Evolutionary conservation across 2,113 vertebrate species (phyloP), one percentile per base, ranked within the genome.

Genomic region (Dryoscopus gambensis): DNA sequence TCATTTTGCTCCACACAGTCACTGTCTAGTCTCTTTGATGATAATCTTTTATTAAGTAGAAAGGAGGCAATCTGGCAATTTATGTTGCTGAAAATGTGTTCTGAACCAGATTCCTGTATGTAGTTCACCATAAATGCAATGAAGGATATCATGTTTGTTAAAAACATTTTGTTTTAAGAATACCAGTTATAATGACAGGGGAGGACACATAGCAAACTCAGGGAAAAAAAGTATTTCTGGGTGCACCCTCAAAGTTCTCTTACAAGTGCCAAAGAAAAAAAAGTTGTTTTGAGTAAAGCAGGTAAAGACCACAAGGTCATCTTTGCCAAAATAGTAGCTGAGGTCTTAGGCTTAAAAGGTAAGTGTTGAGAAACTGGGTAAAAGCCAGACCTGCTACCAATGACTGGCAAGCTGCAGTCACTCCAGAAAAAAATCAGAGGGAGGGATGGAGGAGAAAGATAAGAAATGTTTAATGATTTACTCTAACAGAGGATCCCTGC

Each of bases 401-500:
- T 50, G 30, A 77, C 7, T 39, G 63, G 47, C n/a, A 88, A 80
- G 60, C 24, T 84, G 30, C 28, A 77, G 39, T 52, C 77, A 75
- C 24, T 84, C 65, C 62, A 87, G 33, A 59, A 84, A 87, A 89
- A 60, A 76, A 42, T 28, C 50, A 67, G 57, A 27, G 16, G 5
- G 46, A 59, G 25, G 30, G 52, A 59, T 1, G 9, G n/a, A 74
- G 24, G n/a, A 77, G 7, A 52, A 85, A 63, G 85, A 59, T 75
- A 93, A 96, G 30, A 84, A 63, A 60, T 20, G 46, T 59, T 85
- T 90, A 73, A 92, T 73, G 42, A 63, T 96, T 93, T 79, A 87
- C 55, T 75, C 52, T 52, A 52, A 44, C 16, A 91, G 27, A 86
- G 30, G 83, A 76, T 65, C 53, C 31, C 63, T 93, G 46, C 15